Conservation (phyloP, 2,797 vertebrate genomes). For the Meda fulgida region DNA sequence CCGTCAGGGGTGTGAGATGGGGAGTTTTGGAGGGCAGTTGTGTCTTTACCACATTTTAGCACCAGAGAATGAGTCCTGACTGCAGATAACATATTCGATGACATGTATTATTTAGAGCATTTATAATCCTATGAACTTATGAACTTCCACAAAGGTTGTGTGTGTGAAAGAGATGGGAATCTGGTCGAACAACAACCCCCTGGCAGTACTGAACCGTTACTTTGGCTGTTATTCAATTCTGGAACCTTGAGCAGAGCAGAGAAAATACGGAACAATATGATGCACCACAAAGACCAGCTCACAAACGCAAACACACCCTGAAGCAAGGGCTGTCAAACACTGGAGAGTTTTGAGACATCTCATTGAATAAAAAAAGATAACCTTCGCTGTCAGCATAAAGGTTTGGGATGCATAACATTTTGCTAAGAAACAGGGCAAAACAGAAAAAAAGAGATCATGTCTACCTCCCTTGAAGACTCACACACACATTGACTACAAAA, state of each 20-base stretch:
- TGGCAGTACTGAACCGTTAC: background rate
- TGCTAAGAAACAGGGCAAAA: background rate
- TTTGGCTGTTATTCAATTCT: background rate
- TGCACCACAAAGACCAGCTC: slow-evolving; percentile 27
- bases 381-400: slow-evolving; percentile 44
- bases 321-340: slow-evolving; percentile 43
- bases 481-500: slow-evolving; percentile 24
- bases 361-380: slow-evolving; percentile 40
- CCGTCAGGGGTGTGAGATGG: slow-evolving; percentile 24
- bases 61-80: background rate
- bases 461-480: background rate
- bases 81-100: background rate
- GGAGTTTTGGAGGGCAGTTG: background rate
- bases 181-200: background rate
- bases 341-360: slow-evolving; percentile 19
- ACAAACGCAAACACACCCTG: slow-evolving; percentile 22
- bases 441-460: slow-evolving; percentile 1
- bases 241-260: slow-evolving; percentile 10
- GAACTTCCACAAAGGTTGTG: slow-evolving; percentile 28
- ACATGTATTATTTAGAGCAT: slow-evolving; percentile 38
- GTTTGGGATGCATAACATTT: slow-evolving; percentile 12
- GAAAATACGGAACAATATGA: slow-evolving; percentile 23
- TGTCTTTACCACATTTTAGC: slow-evolving; percentile 12
- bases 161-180: slow-evolving; percentile 1
- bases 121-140: slow-evolving; percentile 13